Conservation (phyloP, 2,113 vertebrate species). For the Lota lota region DNA sequence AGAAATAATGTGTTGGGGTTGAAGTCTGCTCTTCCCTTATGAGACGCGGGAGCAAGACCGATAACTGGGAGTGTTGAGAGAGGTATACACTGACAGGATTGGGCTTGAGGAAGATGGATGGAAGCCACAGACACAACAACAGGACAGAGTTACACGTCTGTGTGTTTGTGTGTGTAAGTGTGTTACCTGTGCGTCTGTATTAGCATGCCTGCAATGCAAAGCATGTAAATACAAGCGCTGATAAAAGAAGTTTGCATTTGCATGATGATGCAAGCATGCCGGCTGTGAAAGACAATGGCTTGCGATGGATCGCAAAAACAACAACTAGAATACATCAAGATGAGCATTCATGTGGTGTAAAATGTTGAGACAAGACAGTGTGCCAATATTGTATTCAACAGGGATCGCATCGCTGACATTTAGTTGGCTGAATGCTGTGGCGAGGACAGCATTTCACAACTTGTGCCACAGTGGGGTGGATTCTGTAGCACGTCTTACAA, state of each 20-base stretch:
- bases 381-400: slow-evolving; percentile 19
- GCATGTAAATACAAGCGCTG: too few species aligned
- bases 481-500: too few species aligned
- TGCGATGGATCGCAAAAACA: too few species aligned
- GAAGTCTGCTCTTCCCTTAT: slow-evolving; percentile 38
- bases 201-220: too few species aligned
- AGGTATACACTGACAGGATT: neutral
- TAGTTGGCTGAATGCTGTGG: slow-evolving; percentile 21
- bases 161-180: too few species aligned
- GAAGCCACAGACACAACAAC: neutral
- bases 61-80: slow-evolving; percentile 15
- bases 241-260: too few species aligned
- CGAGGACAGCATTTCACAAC: slow-evolving; percentile 32
- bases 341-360: slow-evolving; percentile 11
- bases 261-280: too few species aligned
- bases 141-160: neutral
- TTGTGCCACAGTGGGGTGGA: slow-evolving; percentile 10
- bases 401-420: slow-evolving; percentile 24
- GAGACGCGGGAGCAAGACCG: slow-evolving; percentile 1
- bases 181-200: too few species aligned
- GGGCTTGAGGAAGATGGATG: neutral
- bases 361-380: slow-evolving; percentile 28
- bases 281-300: too few species aligned
- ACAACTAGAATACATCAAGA: slow-evolving; percentile 3
- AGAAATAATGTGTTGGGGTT: slow-evolving; percentile 51